Base-by-base conservation (phyloP, 92 coral and sea anemone genomes). In the Zoanthus sansibaricus region DNA sequence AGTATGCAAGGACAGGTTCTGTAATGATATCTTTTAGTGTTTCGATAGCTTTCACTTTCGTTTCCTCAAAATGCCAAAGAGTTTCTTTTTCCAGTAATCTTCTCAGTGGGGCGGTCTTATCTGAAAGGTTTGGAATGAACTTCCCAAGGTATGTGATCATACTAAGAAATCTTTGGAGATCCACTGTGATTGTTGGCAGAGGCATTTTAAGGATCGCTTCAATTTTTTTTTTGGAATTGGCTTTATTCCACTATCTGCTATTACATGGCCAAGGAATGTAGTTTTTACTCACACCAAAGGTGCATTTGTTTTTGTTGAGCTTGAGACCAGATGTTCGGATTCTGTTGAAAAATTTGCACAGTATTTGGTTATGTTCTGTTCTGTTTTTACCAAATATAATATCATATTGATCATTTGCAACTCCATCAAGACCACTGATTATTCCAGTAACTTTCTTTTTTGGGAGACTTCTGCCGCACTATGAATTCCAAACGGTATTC, bases 201-300 rank as follows among this genome's bases (percentile, higher is more conserved):
- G 42, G 42, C 42, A 37, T 37, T 37, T 37, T 37, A 37, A 37
- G 42, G 42, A 37, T 37, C 4, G 42, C 42, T 37, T 37, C 42
- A 37, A 37, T 37, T 37, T 37, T 37, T 71, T 49, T 82, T 12
- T 21, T 58, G 91, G 91, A 72, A 82, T 75, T 21, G 82, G 91
- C 42, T 88, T 88, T 87, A 88, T 88, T 42, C 88, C 90, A 69
- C 72, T 55, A 18, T 78, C 87, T 20, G 90, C 64, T 62, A 87
- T 87, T 17, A 87, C 62, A 78, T 87, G 91, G 17, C 91, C 88
- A 30, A 88, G 91, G 78, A 88, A 82, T 32, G 84, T 82, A 13
- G 68, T 25, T 82, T 79, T 88, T 88, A n/a, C 80, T 88, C 3
- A 72, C 82, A 71, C 83, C 70, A 73, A 88, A 78, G 76, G 72